Evolutionary conservation across 2,888 invertebrate genomes (phyloP).

Genomic region (Drosophila melanosoma): DNA sequence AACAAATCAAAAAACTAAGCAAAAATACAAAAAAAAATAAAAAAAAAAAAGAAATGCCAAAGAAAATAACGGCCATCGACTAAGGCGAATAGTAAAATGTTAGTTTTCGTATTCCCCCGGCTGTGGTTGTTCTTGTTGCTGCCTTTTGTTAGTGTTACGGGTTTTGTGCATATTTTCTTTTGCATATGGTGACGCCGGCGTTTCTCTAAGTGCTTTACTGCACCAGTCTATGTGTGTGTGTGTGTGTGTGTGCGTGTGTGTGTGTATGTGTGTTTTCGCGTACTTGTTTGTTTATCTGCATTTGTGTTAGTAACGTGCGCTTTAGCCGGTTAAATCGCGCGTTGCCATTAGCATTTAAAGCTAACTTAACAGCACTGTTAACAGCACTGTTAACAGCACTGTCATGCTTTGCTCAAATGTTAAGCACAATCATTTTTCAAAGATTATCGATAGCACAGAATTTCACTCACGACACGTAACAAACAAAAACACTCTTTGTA

Average conservation of each 20-base stretch:
- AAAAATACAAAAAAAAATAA: slow-evolving; percentile 16
- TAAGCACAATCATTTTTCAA: slow-evolving; percentile 4
- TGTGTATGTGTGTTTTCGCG: slow-evolving; percentile 5
- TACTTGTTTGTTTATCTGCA: slow-evolving; percentile 47
- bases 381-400: slow-evolving; percentile 36
- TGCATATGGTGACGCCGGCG: slow-evolving; percentile 43
- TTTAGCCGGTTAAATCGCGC: slow-evolving; percentile 39
- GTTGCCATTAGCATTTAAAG: slow-evolving; percentile 54
- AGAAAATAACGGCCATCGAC: slow-evolving; percentile 38
- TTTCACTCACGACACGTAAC: background rate
- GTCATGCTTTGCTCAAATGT: slow-evolving; percentile 41
- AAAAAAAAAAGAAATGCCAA: slow-evolving; percentile 3
- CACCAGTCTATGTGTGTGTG: slow-evolving; percentile 3
- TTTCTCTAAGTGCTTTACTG: slow-evolving; percentile 40
- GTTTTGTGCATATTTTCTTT: slow-evolving; percentile 24
- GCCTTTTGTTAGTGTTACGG: slow-evolving; percentile 15
- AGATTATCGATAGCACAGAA: slow-evolving; percentile 5
- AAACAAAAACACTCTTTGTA: background rate
- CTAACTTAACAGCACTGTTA: slow-evolving; percentile 52
- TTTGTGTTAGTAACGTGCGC: slow-evolving; percentile 28
- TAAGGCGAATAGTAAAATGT: slow-evolving; percentile 38
- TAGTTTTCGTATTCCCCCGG: slow-evolving; percentile 9
- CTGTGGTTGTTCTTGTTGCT: slow-evolving; percentile 14
- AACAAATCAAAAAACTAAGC: slow-evolving; percentile 9
- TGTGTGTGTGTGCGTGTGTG: slow-evolving; percentile 8